Conservation (phyloP, 2,888 invertebrate genomes). For the Copidosoma aretas region DNA sequence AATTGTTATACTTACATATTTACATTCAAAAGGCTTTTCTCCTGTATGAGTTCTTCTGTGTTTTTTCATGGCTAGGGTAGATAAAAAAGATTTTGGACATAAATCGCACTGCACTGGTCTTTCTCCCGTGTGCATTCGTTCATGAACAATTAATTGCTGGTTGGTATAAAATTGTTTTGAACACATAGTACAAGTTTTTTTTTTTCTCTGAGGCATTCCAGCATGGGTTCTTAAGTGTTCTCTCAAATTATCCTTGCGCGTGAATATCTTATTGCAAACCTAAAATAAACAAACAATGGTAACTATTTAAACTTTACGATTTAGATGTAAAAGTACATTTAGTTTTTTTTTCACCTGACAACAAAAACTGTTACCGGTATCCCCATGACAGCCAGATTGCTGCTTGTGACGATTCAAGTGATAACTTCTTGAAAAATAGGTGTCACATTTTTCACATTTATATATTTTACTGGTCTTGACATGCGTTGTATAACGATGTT, state of each 20-base stretch:
- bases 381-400: conserved; percentile 66
- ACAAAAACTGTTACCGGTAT: conserved; percentile 64
- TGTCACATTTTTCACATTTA: conserved; percentile 63
- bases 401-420: conserved; percentile 66
- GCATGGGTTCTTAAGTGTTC: conserved; percentile 75
- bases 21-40: conserved; percentile 66
- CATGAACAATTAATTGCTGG: conserved; percentile 67
- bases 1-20: conserved; percentile 55
- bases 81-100: conserved; percentile 76
- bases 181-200: conserved; percentile 71
- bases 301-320: not conserved
- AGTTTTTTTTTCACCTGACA: conserved; percentile 64
- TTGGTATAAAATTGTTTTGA: conserved; percentile 69
- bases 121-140: conserved; percentile 73
- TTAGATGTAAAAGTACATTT: conserved; percentile 2
- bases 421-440: conserved; percentile 65
- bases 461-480: conserved; percentile 63
- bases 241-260: conserved; percentile 76
- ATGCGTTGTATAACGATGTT: conserved; percentile 70
- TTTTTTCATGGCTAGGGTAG: conserved; percentile 78
- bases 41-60: conserved; percentile 69
- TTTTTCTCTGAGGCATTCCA: conserved; percentile 67
- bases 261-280: conserved; percentile 66
- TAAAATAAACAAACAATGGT: conserved; percentile 46
- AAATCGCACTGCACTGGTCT: conserved; percentile 75